phyloP scores from a whole-genome alignment of 30 jellyfish, hydroid and myxozoan species.

The Pelagia noctiluca region DNA sequence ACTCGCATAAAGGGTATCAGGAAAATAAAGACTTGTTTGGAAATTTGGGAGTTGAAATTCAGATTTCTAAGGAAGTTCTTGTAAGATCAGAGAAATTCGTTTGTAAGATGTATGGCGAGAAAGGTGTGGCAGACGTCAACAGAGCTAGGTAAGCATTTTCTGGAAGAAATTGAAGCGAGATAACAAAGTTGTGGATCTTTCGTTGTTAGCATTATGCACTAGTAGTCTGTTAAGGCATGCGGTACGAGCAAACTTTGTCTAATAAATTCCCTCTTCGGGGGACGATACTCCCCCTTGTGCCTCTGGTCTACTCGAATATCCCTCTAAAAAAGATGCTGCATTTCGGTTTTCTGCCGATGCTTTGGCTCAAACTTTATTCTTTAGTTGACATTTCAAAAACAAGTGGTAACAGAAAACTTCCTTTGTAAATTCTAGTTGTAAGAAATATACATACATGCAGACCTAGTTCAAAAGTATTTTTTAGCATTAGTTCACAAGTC shows the following conservation, averaged over 20 bases:
- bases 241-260: constrained; percentile 45
- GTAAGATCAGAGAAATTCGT: background rate
- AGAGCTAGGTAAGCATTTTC: constrained; percentile 7
- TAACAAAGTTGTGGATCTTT: constrained; percentile 39
- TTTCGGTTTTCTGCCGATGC: too few relatives aligned
- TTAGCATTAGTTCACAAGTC: too few relatives aligned
- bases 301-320: too few relatives aligned
- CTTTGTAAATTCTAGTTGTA: too few relatives aligned
- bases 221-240: constrained; percentile 24
- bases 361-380: too few relatives aligned
- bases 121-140: constrained; percentile 15
- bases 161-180: constrained; percentile 30
- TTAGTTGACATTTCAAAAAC: too few relatives aligned
- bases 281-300: too few relatives aligned
- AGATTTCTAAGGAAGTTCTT: constrained; percentile 13
- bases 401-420: too few relatives aligned
- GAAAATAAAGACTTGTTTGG: background rate
- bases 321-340: too few relatives aligned
- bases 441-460: too few relatives aligned
- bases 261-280: too few relatives aligned
- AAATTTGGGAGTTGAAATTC: constrained; percentile 11
- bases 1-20: constrained; percentile 1
- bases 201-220: background rate
- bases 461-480: too few relatives aligned
- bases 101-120: constrained; percentile 29